phyloP scores from a whole-genome alignment of 2,888 invertebrate genomes.

The Amphipoea lucens region DNA sequence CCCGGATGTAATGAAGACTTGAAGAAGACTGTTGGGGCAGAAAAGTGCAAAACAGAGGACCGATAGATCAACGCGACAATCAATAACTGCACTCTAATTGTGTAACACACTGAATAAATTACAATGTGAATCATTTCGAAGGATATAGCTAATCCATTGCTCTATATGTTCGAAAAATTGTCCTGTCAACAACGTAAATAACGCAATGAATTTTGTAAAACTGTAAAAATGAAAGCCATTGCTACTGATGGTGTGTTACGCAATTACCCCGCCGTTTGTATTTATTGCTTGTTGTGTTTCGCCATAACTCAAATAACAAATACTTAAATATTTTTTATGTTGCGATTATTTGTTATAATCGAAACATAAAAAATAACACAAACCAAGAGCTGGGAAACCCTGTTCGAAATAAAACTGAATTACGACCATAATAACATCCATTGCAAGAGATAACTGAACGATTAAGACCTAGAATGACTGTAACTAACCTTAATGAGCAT shows the following conservation, averaged over 20 bases:
- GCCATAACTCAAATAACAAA: neutral
- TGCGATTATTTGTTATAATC: neutral
- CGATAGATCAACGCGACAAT: neutral
- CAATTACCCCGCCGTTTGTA: neutral
- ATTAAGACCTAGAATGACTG: constrained; percentile 25
- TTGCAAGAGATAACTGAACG: constrained; percentile 5
- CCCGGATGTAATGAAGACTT: neutral
- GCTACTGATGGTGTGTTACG: too few species aligned
- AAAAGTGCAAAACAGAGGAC: neutral
- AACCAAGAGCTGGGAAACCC: constrained; percentile 11
- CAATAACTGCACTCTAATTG: neutral
- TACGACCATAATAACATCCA: neutral
- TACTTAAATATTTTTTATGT: neutral
- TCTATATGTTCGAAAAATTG: too few species aligned
- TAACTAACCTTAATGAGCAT: constrained; percentile 44
- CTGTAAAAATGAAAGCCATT: too few species aligned
- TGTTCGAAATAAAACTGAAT: constrained; percentile 26
- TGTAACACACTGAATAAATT: neutral
- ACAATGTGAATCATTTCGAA: neutral
- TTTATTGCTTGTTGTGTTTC: neutral
- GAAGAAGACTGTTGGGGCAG: neutral
- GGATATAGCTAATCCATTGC: too few species aligned
- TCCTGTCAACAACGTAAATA: too few species aligned
- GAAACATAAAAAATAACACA: neutral
- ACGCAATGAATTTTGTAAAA: too few species aligned